Evolutionary conservation across 2,797 vertebrate genomes (phyloP), one percentile per base, ranked within the genome.

Genomic region (Parauchenoglanis ngamensis): DNA sequence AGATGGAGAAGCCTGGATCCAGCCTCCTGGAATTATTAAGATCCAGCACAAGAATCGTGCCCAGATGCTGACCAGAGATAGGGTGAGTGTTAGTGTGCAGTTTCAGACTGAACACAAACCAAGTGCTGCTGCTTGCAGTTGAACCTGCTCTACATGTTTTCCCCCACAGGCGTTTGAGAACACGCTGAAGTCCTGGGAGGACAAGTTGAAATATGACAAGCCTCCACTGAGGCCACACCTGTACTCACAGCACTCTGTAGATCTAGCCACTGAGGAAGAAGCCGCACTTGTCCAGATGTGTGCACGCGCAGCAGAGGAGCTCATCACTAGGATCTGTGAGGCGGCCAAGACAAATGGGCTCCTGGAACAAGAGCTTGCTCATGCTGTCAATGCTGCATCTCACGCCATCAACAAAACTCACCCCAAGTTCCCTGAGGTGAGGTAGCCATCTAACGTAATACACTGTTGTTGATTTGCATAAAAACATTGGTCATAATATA

Each of bases 381-480:
- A 99, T 3, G 98, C 98, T 0, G 98, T 99, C 72, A 99, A 99
- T 23, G 98, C 98, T 0, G 97, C 97, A 21, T 99, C 98, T 4
- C 98, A 99, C 23, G 98, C 98, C 75, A 97, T 99, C 95, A 98
- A 99, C 94, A 99, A 99, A 95, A 98, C 97, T 65, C 98, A 98
- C 90, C 97, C 97, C 3, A 96, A 96, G 91, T 98, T 97, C 93
- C 97, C 98, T 1, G 98, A 99, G 97, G 98, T 99, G 75, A 89
- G 56, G n/a, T 6, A 79, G 8, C 44, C 28, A 10, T 85, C 44
- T 54, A 63, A 46, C 21, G 17, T 81, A 80, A 44, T 23, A n/a
- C 57, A 10, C 56, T 61, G 52, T 13, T 52, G 0, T 28, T 49
- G 13, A n/a, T 15, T 8, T 35, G 52, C 15, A 54, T 54, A 13